Evolutionary conservation across 2,113 vertebrate genomes (phyloP).

Genomic region (Triplophysa siluroides): DNA sequence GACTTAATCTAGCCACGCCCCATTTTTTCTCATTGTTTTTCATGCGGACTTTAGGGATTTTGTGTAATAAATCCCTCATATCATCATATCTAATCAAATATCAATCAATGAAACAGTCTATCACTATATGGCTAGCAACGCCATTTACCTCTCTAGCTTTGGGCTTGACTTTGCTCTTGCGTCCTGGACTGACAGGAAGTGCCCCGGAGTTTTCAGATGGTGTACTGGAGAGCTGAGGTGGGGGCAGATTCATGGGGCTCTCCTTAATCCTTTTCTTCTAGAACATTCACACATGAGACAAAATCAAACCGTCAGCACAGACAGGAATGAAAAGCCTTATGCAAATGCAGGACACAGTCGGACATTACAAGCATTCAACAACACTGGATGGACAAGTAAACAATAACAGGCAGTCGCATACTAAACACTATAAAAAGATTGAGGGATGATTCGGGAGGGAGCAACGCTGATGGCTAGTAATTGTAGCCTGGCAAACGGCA

Average conservation of each 20-base stretch:
- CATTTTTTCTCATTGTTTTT: too few species aligned
- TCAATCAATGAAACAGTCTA: neutral
- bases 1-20: too few species aligned
- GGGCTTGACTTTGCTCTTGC: slow-evolving; percentile 81
- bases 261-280: slow-evolving; percentile 92
- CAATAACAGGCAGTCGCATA: slow-evolving; percentile 37
- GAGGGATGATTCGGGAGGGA: slow-evolving; percentile 43
- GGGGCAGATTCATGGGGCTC: slow-evolving; percentile 72
- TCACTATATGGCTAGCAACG: neutral
- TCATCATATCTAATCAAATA: neutral
- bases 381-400: slow-evolving; percentile 37
- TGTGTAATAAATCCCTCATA: too few species aligned
- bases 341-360: slow-evolving; percentile 23
- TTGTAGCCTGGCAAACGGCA: slow-evolving; percentile 61
- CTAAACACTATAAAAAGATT: slow-evolving; percentile 33
- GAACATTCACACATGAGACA: slow-evolving; percentile 47
- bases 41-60: too few species aligned
- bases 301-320: slow-evolving; percentile 15
- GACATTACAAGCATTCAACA: slow-evolving; percentile 25
- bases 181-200: slow-evolving; percentile 73
- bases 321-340: slow-evolving; percentile 13
- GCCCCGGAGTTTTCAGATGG: slow-evolving; percentile 72
- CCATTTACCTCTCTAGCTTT: slow-evolving; percentile 82
- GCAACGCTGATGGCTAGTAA: slow-evolving; percentile 47
- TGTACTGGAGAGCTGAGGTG: slow-evolving; percentile 74